Conservation (phyloP, 2,888 invertebrate genomes). For the Notodonta dromedarius region DNA sequence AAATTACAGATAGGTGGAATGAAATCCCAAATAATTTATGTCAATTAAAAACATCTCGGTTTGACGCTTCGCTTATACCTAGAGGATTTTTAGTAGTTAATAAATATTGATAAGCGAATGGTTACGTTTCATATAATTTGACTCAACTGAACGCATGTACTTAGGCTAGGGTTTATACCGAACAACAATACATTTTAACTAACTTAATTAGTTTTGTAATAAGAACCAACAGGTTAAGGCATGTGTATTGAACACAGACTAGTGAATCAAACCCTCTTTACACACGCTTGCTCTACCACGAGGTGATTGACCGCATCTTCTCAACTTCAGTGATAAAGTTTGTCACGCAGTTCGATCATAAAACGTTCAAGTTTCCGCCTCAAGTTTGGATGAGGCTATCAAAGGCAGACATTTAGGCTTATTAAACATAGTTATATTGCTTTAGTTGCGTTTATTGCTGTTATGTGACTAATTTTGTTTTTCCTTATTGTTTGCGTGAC, state of each 20-base stretch:
- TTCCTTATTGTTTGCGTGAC: no score
- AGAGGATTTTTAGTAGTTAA: no score
- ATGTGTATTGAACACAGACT: background rate
- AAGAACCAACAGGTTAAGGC: no score
- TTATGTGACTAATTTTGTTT: background rate
- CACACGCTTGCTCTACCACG: background rate
- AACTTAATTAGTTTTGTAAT: no score
- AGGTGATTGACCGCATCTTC: background rate
- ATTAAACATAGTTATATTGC: background rate
- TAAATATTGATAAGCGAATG: no score
- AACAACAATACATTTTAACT: background rate
- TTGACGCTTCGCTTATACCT: no score
- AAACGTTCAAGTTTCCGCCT: background rate
- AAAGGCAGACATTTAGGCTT: background rate
- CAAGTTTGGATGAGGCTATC: background rate
- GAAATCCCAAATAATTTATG: no score
- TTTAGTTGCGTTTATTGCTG: background rate
- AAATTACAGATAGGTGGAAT: no score
- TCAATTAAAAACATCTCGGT: no score
- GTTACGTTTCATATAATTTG: no score
- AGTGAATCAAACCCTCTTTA: background rate
- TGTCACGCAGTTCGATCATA: background rate
- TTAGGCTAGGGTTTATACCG: no score
- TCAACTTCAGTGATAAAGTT: background rate
- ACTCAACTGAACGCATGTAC: no score